A percentile compares a stretch with the other conserved stretches of the same genome.
These are phyloP conservation scores for Platyrinchus mystaceus DNA, from an alignment of 2,797 vertebrate species.

Conservation along the genomic window DNA sequence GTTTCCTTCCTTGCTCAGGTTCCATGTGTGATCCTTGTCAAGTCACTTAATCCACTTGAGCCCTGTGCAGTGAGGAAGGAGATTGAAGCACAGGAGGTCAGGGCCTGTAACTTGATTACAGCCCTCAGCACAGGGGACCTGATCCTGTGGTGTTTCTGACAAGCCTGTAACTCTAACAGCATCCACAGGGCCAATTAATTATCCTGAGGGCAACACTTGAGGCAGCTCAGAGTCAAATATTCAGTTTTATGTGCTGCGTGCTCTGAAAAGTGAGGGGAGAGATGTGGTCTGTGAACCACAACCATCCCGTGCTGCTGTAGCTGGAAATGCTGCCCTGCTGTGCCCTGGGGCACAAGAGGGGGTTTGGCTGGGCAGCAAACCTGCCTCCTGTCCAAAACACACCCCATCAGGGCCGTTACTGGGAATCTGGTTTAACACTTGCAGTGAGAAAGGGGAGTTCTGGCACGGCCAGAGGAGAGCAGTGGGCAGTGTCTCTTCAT, in stretches of 20 bases:
- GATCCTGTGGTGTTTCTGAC: constrained; percentile 8
- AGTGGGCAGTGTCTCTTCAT: fast-evolving
- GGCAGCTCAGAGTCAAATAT: neutral
- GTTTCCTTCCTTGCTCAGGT: neutral
- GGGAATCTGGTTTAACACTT: neutral
- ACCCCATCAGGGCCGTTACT: fast-evolving
- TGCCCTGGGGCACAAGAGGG: neutral
- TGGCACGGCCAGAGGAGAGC: neutral
- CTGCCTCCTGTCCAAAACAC: neutral
- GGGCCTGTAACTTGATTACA: constrained; percentile 43
- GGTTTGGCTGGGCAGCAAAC: neutral
- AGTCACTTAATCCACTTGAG: constrained; percentile 40
- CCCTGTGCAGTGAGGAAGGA: neutral
- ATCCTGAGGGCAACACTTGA: neutral
- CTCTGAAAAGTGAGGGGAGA: neutral
- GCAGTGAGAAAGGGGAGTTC: neutral
- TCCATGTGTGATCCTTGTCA: neutral
- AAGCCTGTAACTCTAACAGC: constrained; percentile 19
- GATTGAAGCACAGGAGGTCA: constrained; percentile 10
- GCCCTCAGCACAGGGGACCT: neutral
- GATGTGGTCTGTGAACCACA: neutral
- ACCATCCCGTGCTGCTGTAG: neutral
- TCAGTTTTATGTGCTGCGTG: neutral
- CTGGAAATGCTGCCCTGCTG: neutral
- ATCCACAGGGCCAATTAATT: neutral